Evolutionary conservation across 2,888 invertebrate genomes (phyloP), one percentile per base, ranked within the genome.

Genomic region (Thalpophila matura): DNA sequence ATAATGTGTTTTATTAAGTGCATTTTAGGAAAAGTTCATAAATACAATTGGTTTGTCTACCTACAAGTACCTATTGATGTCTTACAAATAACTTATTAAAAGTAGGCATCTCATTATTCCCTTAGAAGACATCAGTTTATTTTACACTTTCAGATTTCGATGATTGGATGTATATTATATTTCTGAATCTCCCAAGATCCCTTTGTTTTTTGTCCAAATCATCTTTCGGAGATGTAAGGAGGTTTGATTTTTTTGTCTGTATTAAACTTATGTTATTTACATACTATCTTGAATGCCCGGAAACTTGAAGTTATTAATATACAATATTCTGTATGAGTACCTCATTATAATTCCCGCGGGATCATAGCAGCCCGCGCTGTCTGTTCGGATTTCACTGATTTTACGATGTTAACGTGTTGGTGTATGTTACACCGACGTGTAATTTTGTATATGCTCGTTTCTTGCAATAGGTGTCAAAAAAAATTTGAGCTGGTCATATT

Each of bases 301-400:
- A 29, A 74, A 24, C 50, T 55, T 50, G 37, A 63, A 53, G 63
- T 14, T 49, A 46, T 22, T 35, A 43, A 47, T 50, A 20, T 14
- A 58, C 29, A 40, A 45, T 50, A 54, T 57, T 26, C 37, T 42
- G 57, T 75, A 69, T 68, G 67, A 87, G 83, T 72, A 81, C 84
- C 85, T 89, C 86, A 86, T 89, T 88, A 88, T 86, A 85, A 87
- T 88, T 86, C 86, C 74, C 65, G 66, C 70, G 75, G 76, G 73
- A 75, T 77, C 80, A 83, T 86, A 85, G 88, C 83, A 84, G 86
- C 85, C 81, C 70, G 64, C 69, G 60, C 66, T 55, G 76, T 67
- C 79, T 79, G 80, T 85, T 87, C 81, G 73, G 84, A 85, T 88
- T 86, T 85, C 85, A 82, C 77, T 81, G 84, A 88, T 88, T 89